Evolutionary conservation across 2,888 invertebrate genomes (phyloP), one percentile per base, ranked within the genome.

Genomic region (Caenorhabditis afra): DNA sequence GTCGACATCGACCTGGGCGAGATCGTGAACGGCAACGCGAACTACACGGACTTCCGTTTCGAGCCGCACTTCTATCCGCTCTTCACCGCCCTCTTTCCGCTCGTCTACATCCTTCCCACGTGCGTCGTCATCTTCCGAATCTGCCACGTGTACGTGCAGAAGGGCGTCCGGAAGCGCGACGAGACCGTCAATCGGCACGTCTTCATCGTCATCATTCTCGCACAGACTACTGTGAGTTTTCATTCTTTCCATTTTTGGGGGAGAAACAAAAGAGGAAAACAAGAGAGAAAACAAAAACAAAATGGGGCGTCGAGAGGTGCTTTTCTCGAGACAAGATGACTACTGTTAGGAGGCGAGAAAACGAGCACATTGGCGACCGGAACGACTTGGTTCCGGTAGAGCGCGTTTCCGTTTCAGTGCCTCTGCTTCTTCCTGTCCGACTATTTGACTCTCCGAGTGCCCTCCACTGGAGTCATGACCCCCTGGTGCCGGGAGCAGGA

Each of bases 381-480:
- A 29, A 29, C 29, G 7, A 3, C 3, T 3, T 29, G 4, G 7
- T 29, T 29, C 29, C 29, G 29, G 29, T 29, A 29, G 29, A 29
- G 29, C 29, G 29, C 29, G 29, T 3, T 3, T 29, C 29, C 3
- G 10, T 47, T 67, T 16, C 67, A 67, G 67, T 57, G 57, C 23
- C n/a, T 67, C 5, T 29, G 50, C 10, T 67, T 59, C 39, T 67
- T 67, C 41, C 12, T 67, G 29, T 41, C 58, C 12, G 67, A 67
- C 39, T 59, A 58, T n/a, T 3, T 67, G 12, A 58, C 44, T 3
- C 35, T 59, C n/a, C 58, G 67, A 0, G 39, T 67, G 14, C 67
- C 67, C 7, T 49, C 67, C 1, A 67, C 67, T 12, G 67, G 67
- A 23, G 29, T 67, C 39, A 41, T 67, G 29, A 67, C 67, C 1